Percentiles rank a stretch among this genome's conserved stretches.
These are phyloP conservation scores for Acanthiza pusilla DNA, from an alignment of 2,797 vertebrate species.

Conservation along the genomic window DNA sequence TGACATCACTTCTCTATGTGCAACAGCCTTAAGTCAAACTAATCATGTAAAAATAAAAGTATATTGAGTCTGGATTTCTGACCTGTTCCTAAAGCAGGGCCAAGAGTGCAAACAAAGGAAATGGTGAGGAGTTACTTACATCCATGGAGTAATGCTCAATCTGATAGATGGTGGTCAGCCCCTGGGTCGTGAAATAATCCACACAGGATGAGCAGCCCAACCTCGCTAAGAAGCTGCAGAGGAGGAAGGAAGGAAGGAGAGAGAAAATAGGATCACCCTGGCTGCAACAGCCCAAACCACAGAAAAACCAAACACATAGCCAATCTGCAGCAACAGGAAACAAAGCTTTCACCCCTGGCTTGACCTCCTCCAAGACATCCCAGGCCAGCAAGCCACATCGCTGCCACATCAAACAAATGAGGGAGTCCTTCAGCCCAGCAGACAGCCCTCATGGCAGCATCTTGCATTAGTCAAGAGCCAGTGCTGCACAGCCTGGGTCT, in stretches of 20 bases:
- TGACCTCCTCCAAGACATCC: slow-evolving; percentile 25
- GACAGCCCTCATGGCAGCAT: neutral
- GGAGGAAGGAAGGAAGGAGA: slow-evolving; percentile 72
- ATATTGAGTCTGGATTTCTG: neutral
- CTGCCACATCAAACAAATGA: neutral
- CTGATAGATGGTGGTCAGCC: slow-evolving; percentile 99
- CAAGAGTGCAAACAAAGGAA: slow-evolving; percentile 54
- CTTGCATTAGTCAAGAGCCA: neutral
- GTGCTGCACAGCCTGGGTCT: neutral
- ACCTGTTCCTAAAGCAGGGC: slow-evolving; percentile 14
- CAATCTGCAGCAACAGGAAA: slow-evolving; percentile 63
- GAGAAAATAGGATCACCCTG: slow-evolving; percentile 77
- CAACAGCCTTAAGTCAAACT: neutral
- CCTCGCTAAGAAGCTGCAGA: slow-evolving; percentile 95
- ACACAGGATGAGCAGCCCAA: slow-evolving; percentile 98
- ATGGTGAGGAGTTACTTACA: slow-evolving; percentile 86
- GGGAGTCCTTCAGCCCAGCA: neutral
- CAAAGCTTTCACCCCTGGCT: slow-evolving; percentile 46
- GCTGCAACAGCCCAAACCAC: slow-evolving; percentile 74
- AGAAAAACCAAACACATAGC: slow-evolving; percentile 74
- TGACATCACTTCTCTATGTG: neutral
- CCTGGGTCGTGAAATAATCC: slow-evolving; percentile 99
- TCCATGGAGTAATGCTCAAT: slow-evolving; percentile 99
- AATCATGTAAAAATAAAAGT: neutral
- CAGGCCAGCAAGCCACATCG: neutral